Percentiles rank a stretch among this genome's conserved stretches.
Conservation (phyloP, 2,888 invertebrate species). For the Agriopis leucophaearia region DNA sequence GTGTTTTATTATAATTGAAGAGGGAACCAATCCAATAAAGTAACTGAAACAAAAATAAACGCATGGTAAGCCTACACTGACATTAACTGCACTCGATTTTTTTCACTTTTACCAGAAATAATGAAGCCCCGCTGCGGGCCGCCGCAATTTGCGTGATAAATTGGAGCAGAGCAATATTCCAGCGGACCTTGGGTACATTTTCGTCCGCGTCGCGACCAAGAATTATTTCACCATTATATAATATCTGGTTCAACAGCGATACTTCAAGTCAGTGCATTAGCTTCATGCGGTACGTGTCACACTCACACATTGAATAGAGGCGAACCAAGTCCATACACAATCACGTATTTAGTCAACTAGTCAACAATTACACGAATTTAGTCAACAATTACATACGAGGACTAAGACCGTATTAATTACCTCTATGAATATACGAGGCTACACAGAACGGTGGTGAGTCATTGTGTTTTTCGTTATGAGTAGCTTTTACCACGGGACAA, state of each 20-base stretch:
- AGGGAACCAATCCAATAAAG: no score
- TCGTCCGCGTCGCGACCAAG: conserved; percentile 60
- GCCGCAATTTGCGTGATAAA: conserved; percentile 65
- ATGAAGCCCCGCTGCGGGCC: conserved; percentile 50
- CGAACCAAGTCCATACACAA: no score
- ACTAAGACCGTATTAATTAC: neutral
- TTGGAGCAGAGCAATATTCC: conserved; percentile 64
- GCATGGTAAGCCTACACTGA: conserved; percentile 49
- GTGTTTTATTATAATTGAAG: no score
- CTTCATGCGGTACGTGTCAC: neutral
- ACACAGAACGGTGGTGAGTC: no score
- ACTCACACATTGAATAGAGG: neutral
- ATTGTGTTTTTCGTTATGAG: no score
- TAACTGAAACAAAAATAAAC: neutral
- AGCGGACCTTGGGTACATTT: conserved; percentile 57
- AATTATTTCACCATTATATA: conserved; percentile 67
- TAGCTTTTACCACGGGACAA: no score
- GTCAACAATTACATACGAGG: no score
- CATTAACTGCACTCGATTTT: conserved; percentile 64
- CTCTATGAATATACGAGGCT: neutral
- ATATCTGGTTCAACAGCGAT: conserved; percentile 61
- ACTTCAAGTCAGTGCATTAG: conserved; percentile 54
- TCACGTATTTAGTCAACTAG: no score
- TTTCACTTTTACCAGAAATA: conserved; percentile 68
- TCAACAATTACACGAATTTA: no score